Base-by-base conservation (phyloP, 2,888 invertebrate genomes). In the Stenodema calcarata region DNA sequence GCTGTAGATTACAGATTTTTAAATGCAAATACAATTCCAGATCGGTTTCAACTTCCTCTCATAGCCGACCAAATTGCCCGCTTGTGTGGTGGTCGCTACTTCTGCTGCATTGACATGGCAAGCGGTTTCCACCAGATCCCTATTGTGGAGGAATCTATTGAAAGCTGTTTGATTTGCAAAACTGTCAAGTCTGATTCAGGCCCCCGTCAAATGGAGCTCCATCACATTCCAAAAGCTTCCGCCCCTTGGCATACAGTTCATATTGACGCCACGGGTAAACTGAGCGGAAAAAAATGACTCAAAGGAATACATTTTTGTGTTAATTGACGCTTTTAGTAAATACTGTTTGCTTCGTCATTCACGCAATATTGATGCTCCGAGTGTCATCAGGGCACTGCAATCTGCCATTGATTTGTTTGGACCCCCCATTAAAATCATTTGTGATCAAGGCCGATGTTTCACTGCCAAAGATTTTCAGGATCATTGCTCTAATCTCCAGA, bases 181-280 rank as follows among this genome's bases (percentile, higher is more conserved):
- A n/a, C n/a, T n/a, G n/a, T n/a, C n/a, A n/a, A n/a, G n/a, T n/a
- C n/a, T n/a, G n/a, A n/a, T n/a, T n/a, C n/a, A n/a, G n/a, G n/a
- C n/a, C n/a, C n/a, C n/a, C n/a, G n/a, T n/a, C n/a, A n/a, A n/a
- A n/a, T n/a, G n/a, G n/a, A n/a, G n/a, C n/a, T n/a, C n/a, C n/a
- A n/a, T n/a, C n/a, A n/a, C n/a, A n/a, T n/a, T n/a, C n/a, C n/a
- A n/a, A n/a, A n/a, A n/a, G 90, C 82, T 86, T 90, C 42, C n/a
- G 27, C 12, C 7, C 79, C 79, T 27, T 79, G 79, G 79, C 79
- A 79, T 23, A 79, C 79, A 11, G 18, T 79, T n/a, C 79, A 79
- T 44, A 3, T 79, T 11, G 79, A 79, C 47, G 28, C 47, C 16
- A 44, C 79, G 4, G 79, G 79, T 16, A 79, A 79, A 79, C 18